Conservation (phyloP, 2,888 invertebrate species). For the Drosophila trichaetosa region DNA sequence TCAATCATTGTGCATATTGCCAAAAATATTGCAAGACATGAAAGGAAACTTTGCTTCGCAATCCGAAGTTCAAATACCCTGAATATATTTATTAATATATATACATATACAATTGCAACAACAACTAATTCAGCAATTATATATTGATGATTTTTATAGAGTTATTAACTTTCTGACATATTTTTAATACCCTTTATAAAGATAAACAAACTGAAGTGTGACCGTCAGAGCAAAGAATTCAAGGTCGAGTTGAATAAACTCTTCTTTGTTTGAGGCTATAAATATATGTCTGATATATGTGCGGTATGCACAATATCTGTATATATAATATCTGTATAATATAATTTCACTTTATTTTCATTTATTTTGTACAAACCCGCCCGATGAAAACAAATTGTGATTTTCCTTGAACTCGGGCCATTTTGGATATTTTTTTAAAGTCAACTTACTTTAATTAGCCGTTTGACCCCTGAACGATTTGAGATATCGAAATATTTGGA, state of each 20-base stretch:
- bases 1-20: slow-evolving; percentile 10
- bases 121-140: not conserved
- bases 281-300: slow-evolving; percentile 8
- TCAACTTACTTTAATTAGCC: not conserved
- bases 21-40: slow-evolving; percentile 9
- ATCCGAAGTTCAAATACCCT: slow-evolving; percentile 3
- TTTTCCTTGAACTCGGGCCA: slow-evolving; percentile 13
- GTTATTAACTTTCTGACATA: not conserved
- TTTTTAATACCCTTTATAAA: slow-evolving; percentile 11
- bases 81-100: not conserved
- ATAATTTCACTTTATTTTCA: slow-evolving; percentile 12
- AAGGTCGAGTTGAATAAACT: slow-evolving; percentile 56
- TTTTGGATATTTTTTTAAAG: not conserved
- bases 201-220: slow-evolving; percentile 14
- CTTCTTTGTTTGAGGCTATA: slow-evolving; percentile 24
- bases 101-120: not conserved
- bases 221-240: slow-evolving; percentile 17
- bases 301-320: not conserved
- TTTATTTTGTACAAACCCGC: not conserved
- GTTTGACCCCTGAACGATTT: not conserved
- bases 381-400: slow-evolving; percentile 3
- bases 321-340: slow-evolving; percentile 12
- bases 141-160: not conserved
- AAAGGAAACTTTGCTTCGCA: not conserved
- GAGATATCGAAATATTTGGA: not conserved